Evolutionary conservation across 2,888 invertebrate species (phyloP).

Genomic region (Lapara coniferarum): DNA sequence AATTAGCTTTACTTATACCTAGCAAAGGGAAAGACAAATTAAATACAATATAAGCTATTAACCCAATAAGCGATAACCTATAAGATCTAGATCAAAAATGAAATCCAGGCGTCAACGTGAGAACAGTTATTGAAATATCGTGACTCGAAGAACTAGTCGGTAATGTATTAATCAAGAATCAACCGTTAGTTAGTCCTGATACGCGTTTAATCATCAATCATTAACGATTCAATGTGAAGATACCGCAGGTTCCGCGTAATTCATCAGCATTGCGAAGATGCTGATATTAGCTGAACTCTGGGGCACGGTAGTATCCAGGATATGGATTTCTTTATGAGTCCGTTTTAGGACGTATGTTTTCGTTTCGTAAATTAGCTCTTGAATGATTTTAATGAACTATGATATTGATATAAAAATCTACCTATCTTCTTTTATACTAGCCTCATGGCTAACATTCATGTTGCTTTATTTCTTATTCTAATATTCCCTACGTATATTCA

Average conservation of each 20-base stretch:
- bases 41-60: background rate
- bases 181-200: slow-evolving; percentile 29
- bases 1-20: background rate
- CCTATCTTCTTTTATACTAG: too few relatives aligned
- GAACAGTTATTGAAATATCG: slow-evolving; percentile 26
- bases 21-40: background rate
- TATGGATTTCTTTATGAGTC: slow-evolving; percentile 1
- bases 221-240: slow-evolving; percentile 32
- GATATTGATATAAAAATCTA: background rate
- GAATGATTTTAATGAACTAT: background rate
- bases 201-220: slow-evolving; percentile 30
- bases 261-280: slow-evolving; percentile 28
- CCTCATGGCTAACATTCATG: too few relatives aligned
- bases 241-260: slow-evolving; percentile 33
- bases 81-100: background rate
- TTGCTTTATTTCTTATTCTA: too few relatives aligned
- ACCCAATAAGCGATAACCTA: background rate
- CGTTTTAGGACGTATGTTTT: background rate
- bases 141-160: slow-evolving; percentile 23
- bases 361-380: too few relatives aligned
- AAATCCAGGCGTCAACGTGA: slow-evolving; percentile 16
- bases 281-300: slow-evolving; percentile 23
- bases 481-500: too few relatives aligned
- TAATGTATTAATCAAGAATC: slow-evolving; percentile 24
- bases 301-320: background rate